Base-by-base conservation (phyloP, 2,888 invertebrate genomes). In the Euplexia lucipara region DNA sequence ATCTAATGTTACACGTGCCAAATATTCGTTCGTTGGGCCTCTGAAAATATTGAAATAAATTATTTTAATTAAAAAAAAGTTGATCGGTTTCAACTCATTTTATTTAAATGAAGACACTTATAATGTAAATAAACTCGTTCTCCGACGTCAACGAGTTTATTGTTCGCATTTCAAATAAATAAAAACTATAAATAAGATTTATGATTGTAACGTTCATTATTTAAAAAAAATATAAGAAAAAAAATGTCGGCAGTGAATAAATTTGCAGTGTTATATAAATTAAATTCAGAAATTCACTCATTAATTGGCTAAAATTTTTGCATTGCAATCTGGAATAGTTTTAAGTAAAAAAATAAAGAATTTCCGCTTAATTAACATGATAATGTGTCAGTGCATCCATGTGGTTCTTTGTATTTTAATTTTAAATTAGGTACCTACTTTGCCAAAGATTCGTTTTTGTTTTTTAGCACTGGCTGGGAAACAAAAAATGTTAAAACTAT, bases 181-280 rank as follows among this genome's bases (percentile, higher is more conserved):
- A 48, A 54, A 39, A 47, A 52, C 49, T 39, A 57, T 59, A 76
- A 57, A 70, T 65, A 42, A 59, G 35, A 49, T 59, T 62, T 51
- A 56, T 59, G n/a, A 57, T 7, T 41, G 12, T 18, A 41, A 32
- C 9, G 47, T 61, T 45, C 47, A 61, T 35, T 48, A 66, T 62
- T 62, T 59, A 8, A 41, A 32, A 8, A 64, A 52, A 52, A 39
- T 57, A 6, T 18, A 14, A 26, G 16, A 0, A 6, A 10, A 45
- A 52, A 71, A 56, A 53, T 45, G 37, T 68, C 26, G 18, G 7
- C 51, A 44, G n/a, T 37, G 64, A 65, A 67, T 79, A 56, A 78
- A 79, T 71, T 71, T 67, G 63, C 53, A 65, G 37, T 71, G 70
- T 45, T 6, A 54, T 72, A 75, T 79, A 60, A 63, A 54, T 66